Conservation (phyloP, 2,113 vertebrate species). For the Seriola rivoliana region DNA sequence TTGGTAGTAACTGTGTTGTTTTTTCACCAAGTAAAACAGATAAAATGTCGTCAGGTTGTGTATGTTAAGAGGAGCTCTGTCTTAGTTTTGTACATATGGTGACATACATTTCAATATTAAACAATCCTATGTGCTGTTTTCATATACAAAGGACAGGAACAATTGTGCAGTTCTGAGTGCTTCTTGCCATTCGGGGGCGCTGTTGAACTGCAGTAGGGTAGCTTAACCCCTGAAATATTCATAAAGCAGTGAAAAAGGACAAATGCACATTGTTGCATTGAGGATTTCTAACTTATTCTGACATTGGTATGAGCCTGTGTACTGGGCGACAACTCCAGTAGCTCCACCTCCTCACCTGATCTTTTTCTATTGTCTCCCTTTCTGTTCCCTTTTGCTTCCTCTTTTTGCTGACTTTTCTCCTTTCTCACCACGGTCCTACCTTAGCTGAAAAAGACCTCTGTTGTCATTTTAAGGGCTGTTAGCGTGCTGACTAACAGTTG, state of each 20-base stretch:
- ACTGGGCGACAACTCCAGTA: constrained; percentile 41
- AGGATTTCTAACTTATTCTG: constrained; percentile 61
- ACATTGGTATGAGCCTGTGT: constrained; percentile 61
- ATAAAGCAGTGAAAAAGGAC: constrained; percentile 28
- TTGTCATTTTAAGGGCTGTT: constrained; percentile 53
- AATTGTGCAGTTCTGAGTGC: background rate
- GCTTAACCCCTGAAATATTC: constrained; percentile 22
- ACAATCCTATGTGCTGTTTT: background rate
- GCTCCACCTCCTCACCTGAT: constrained; percentile 80
- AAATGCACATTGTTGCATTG: constrained; percentile 52
- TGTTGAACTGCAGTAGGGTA: constrained; percentile 55
- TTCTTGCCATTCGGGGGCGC: constrained; percentile 59
- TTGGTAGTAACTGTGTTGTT: background rate
- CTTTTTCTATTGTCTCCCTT: constrained; percentile 41
- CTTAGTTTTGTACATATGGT: background rate
- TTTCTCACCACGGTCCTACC: constrained; percentile 62
- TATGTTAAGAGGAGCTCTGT: background rate
- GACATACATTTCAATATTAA: background rate
- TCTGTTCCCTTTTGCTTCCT: constrained; percentile 12
- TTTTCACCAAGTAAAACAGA: background rate
- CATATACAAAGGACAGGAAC: background rate
- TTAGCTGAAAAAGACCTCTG: constrained; percentile 45
- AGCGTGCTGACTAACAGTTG: constrained; percentile 48
- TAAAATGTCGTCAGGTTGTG: background rate
- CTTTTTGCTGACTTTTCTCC: constrained; percentile 38